Percentiles rank a stretch among this genome's conserved stretches.
Evolutionary conservation across 92 coral and sea anemone genomes (phyloP).

Genomic region (Zoanthus sansibaricus): DNA sequence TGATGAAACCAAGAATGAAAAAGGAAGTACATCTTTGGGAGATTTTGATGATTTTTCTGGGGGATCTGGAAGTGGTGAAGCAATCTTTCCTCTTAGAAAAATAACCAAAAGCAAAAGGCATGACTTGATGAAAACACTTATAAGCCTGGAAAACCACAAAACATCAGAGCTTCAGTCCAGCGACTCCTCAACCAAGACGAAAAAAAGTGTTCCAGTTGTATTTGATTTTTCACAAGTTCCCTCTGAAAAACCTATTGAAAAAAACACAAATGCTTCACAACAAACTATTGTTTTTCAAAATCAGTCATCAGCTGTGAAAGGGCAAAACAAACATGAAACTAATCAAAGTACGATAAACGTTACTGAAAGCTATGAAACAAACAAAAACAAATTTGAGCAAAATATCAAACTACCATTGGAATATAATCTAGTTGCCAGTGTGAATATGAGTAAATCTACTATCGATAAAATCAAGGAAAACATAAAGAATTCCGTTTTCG

Average conservation of each 20-base stretch:
- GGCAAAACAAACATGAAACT: constrained; percentile 6
- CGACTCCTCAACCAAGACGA: neutral
- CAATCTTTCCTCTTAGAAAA: constrained; percentile 13
- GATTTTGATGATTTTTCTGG: neutral
- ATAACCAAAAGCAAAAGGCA: constrained; percentile 53
- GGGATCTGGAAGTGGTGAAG: constrained; percentile 26
- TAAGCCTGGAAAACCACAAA: neutral
- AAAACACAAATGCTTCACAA: neutral
- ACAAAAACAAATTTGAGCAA: neutral
- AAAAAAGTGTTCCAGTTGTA: constrained; percentile 26
- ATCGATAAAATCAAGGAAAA: neutral
- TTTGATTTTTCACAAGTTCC: constrained; percentile 38
- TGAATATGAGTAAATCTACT: constrained; percentile 17
- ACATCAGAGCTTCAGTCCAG: neutral
- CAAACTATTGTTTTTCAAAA: constrained; percentile 35
- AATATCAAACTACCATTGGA: neutral
- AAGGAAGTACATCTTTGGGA: neutral
- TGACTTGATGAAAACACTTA: constrained; percentile 31
- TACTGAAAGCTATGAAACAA: neutral
- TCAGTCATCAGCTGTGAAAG: neutral
- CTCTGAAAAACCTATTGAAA: neutral
- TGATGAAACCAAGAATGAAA: neutral
- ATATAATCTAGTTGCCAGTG: neutral
- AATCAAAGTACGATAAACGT: neutral
- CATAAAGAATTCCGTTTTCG: constrained; percentile 1